Evolutionary conservation across 2,797 vertebrate species (phyloP).

Genomic region (Micrastur ruficollis): DNA sequence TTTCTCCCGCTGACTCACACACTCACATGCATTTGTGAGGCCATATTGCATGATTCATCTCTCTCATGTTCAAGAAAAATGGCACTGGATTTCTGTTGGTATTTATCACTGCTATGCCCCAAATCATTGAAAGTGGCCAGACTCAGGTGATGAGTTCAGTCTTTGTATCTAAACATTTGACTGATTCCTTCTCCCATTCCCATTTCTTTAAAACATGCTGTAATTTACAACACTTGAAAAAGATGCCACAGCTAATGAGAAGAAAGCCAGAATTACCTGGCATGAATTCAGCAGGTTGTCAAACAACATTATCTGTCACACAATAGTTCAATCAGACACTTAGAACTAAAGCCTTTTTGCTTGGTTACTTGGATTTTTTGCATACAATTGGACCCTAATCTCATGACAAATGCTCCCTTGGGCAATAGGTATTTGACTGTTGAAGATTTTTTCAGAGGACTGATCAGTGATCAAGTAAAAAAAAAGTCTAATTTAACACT

Average conservation of each 20-base stretch:
- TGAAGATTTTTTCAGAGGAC: neutral
- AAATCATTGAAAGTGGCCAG: neutral
- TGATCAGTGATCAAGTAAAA: neutral
- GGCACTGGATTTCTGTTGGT: neutral
- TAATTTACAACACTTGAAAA: conserved; percentile 51
- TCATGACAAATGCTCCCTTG: neutral
- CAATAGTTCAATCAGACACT: conserved; percentile 2
- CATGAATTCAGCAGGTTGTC: conserved; percentile 48
- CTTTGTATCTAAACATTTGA: neutral
- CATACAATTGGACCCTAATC: neutral
- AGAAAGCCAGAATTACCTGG: neutral
- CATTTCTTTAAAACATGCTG: neutral
- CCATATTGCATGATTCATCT: neutral
- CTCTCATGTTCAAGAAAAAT: neutral
- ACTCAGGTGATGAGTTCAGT: neutral
- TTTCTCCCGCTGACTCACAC: neutral
- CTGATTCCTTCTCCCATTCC: neutral
- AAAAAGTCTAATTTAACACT: neutral
- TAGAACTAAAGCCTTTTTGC: neutral
- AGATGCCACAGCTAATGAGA: conserved; percentile 23
- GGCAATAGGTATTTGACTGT: neutral
- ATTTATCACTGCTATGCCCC: neutral
- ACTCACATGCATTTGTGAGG: neutral
- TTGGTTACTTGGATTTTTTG: neutral
- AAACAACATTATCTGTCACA: conserved; percentile 36